Percentiles rank a stretch among this genome's conserved stretches.
These are phyloP conservation scores for Alca torda DNA, from an alignment of 2,797 vertebrate species.

Conservation along the genomic window DNA sequence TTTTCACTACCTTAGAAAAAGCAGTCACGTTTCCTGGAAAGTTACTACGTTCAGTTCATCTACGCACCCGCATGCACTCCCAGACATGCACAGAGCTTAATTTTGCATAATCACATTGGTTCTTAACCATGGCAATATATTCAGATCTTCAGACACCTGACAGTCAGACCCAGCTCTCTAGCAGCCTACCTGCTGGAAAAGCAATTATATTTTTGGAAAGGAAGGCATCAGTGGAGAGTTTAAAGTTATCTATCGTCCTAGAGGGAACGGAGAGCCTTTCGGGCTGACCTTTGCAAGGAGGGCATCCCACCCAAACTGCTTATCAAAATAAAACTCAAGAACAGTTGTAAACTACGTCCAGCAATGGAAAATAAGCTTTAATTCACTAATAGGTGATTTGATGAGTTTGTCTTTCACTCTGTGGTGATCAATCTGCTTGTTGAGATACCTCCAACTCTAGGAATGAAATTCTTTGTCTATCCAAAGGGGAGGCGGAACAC, in stretches of 20 bases:
- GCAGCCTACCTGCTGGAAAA: conserved; percentile 21
- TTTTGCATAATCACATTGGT: conserved; percentile 56
- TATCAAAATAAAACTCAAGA: background rate
- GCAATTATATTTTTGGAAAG: background rate
- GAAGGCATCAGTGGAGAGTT: background rate
- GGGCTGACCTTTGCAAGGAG: background rate
- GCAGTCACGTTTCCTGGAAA: conserved; percentile 12
- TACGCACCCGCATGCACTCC: background rate
- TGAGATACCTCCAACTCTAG: background rate
- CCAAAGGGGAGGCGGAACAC: background rate
- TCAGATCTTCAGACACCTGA: conserved; percentile 40
- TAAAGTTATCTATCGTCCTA: background rate
- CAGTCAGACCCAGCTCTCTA: conserved; percentile 14
- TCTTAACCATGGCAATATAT: conserved; percentile 40
- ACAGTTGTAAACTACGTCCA: background rate
- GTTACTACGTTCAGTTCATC: background rate
- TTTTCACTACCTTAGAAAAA: conserved; percentile 19
- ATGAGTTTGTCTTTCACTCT: background rate
- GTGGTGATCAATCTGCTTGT: background rate
- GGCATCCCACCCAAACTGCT: background rate
- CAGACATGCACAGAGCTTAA: conserved; percentile 9
- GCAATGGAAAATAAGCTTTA: background rate
- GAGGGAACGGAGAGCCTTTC: background rate
- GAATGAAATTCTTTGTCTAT: background rate
- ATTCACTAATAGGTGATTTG: background rate